A percentile compares a stretch with the other conserved stretches of the same genome.
Evolutionary conservation across 2,888 invertebrate species (phyloP).

Genomic region (Stegophylla sp.): DNA sequence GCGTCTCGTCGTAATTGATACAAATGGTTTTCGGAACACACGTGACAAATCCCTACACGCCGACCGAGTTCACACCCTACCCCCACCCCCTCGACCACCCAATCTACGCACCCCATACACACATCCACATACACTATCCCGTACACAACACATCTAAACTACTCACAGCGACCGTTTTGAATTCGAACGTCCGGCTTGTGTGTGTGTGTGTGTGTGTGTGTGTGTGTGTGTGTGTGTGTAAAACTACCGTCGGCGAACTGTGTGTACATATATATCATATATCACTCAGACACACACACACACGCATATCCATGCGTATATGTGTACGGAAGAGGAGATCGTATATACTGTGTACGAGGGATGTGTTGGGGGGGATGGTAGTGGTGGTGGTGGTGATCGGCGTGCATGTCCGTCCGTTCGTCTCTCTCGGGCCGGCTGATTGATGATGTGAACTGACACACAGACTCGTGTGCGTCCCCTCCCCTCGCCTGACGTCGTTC

Average conservation of each 20-base stretch:
- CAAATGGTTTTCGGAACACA: slow-evolving; percentile 50
- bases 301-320: too few species aligned
- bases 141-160: background rate
- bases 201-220: too few species aligned
- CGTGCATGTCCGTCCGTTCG: background rate
- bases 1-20: slow-evolving; percentile 53
- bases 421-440: slow-evolving; percentile 12
- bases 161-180: background rate
- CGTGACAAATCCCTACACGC: slow-evolving; percentile 33
- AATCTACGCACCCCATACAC: too few species aligned
- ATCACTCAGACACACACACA: too few species aligned
- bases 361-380: background rate
- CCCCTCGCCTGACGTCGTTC: background rate
- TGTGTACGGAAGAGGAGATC: background rate
- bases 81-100: background rate
- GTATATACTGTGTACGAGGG: background rate
- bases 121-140: background rate
- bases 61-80: background rate
- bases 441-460: slow-evolving; percentile 40
- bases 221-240: too few species aligned
- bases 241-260: too few species aligned
- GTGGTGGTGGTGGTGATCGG: background rate
- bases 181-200: slow-evolving; percentile 4
- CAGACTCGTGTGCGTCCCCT: background rate
- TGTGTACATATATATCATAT: too few species aligned